These are phyloP conservation scores for Shinisaurus crocodilurus DNA, from an alignment of 2,113 vertebrate genomes.

Conservation along the genomic window DNA sequence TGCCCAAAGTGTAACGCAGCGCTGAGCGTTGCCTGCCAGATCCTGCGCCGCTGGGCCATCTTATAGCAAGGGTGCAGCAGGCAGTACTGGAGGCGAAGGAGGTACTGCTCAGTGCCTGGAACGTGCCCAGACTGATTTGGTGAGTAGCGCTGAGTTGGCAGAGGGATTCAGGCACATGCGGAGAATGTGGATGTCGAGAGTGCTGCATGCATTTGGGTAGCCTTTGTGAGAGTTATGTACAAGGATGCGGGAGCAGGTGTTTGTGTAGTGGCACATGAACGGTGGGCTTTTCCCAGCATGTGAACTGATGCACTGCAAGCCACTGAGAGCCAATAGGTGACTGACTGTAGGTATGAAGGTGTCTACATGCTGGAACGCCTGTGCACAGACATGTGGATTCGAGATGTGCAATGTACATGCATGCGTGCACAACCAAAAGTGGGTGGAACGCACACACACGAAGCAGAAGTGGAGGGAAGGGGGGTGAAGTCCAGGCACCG, in stretches of 20 bases:
- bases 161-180: neutral
- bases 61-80: neutral
- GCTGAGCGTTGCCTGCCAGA: neutral
- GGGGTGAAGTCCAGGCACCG: neutral
- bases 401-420: neutral
- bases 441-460: neutral
- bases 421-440: neutral
- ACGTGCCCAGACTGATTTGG: neutral
- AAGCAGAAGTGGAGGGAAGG: neutral
- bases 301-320: neutral
- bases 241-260: neutral
- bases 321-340: neutral
- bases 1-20: neutral
- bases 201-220: neutral
- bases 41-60: neutral
- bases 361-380: neutral
- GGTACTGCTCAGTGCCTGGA: neutral
- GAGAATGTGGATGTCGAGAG: conserved; percentile 10
- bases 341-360: neutral
- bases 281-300: neutral
- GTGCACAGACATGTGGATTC: neutral
- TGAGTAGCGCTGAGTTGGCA: neutral
- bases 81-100: neutral
- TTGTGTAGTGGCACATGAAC: neutral
- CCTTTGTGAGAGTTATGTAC: neutral